Evolutionary conservation across 2,797 vertebrate genomes (phyloP), one percentile per base, ranked within the genome.

Genomic region (Sciurus vulgaris): DNA sequence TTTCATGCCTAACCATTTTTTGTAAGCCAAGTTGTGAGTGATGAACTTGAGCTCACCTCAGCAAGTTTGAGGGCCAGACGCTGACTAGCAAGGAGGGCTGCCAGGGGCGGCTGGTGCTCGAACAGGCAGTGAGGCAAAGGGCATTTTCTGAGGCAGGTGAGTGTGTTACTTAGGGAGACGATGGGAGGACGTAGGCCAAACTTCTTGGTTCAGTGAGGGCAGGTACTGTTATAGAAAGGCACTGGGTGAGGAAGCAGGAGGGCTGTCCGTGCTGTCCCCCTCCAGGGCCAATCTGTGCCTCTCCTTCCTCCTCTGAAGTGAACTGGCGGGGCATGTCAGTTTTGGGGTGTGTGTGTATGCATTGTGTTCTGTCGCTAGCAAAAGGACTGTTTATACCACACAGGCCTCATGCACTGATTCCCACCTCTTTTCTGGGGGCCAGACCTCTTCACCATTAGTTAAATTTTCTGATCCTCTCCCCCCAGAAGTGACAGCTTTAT

Each of bases 1-100:
- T 97, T 97, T 94, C 72, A 96, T 94, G 82, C 2, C 3, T 5
- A 11, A 72, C 96, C 82, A 73, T 96, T 51, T 79, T 82, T 95
- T 86, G 51, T 63, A 72, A 41, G 26, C 51, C 38, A 26, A 83
- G 30, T 77, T 76, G 4, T 41, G 38, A 79, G 24, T 78, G 28
- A 35, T 63, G 63, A 63, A 63, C 9, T 9, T 26, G 51, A 70
- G 33, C 24, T 44, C 30, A 30, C 28, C 10, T 69, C 3, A 15
- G 33, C 22, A 35, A 44, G 3, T 38, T 87, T 22, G 26, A 0
- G 5, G 5, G 3, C 24, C 5, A 2, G 0, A n/a, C 9, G 9
- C 14, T 74, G 69, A 30, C 30, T 44, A 33, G 26, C 38, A 17
- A 54, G 74, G 74, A 56, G 79, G 44, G 44, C 38, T 24, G 13